A percentile compares a stretch with the other conserved stretches of the same genome.
These are phyloP conservation scores for Taenioides sp. DNA, from an alignment of 2,797 vertebrate species.

Conservation along the genomic window DNA sequence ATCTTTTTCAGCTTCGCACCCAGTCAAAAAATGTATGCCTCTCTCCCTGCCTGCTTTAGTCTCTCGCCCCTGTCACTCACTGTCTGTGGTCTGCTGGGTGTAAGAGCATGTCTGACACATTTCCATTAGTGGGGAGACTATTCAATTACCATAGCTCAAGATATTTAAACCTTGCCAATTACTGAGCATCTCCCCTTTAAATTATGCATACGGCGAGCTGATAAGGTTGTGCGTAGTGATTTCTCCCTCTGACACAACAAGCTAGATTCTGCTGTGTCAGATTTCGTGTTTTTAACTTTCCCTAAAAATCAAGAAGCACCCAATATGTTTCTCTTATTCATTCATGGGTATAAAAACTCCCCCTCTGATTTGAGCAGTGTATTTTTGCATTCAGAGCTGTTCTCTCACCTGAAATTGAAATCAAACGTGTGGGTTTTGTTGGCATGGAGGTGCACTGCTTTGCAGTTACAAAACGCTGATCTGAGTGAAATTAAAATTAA, in stretches of 20 bases:
- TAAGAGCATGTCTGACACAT: slow-evolving; percentile 81
- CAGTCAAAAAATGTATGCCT: slow-evolving; percentile 58
- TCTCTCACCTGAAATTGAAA: slow-evolving; percentile 16
- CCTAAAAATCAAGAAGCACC: slow-evolving; percentile 25
- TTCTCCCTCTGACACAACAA: slow-evolving; percentile 73
- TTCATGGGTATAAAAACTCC: slow-evolving; percentile 14
- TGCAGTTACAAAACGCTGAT: slow-evolving; percentile 31
- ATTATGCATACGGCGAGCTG: slow-evolving; percentile 79
- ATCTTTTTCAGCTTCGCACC: slow-evolving; percentile 56
- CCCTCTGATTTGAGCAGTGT: slow-evolving; percentile 14
- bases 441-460: slow-evolving; percentile 17
- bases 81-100: slow-evolving; percentile 70
- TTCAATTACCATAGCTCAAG: slow-evolving; percentile 82
- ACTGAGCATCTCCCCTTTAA: slow-evolving; percentile 80
- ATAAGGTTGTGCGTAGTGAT: slow-evolving; percentile 74
- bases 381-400: slow-evolving; percentile 11
- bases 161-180: slow-evolving; percentile 85
- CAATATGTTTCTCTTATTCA: slow-evolving; percentile 37
- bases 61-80: slow-evolving; percentile 64
- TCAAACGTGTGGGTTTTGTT: slow-evolving; percentile 9
- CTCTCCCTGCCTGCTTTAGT: slow-evolving; percentile 44
- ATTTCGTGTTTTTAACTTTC: slow-evolving; percentile 10
- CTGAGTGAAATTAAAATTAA: not conserved
- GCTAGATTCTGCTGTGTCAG: slow-evolving; percentile 63
- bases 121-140: slow-evolving; percentile 82